Evolutionary conservation across 2,888 invertebrate species (phyloP).

Genomic region (Drosophila siamana): DNA sequence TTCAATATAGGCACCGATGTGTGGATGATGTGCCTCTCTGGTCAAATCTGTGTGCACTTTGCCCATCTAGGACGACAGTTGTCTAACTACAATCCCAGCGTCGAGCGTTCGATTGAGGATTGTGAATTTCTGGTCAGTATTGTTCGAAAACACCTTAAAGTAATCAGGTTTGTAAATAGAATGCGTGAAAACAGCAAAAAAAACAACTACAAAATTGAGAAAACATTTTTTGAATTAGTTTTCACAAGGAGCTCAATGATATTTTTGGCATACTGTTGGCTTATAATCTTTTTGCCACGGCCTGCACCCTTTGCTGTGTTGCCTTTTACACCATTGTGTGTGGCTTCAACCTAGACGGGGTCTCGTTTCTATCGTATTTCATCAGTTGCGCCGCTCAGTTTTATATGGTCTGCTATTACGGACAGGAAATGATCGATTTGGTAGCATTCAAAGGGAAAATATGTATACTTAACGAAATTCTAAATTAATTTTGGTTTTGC

Average conservation of each 20-base stretch:
- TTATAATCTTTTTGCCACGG: constrained; percentile 39
- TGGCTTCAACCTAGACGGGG: constrained; percentile 9
- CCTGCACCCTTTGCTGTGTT: constrained; percentile 26
- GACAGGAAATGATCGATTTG: constrained; percentile 27
- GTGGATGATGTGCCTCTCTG: constrained; percentile 27
- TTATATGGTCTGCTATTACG: constrained; percentile 32
- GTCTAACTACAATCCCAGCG: constrained; percentile 10
- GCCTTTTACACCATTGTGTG: constrained; percentile 29
- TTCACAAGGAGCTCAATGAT: constrained; percentile 25
- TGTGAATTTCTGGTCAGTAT: constrained; percentile 17
- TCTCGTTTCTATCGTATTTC: constrained; percentile 25
- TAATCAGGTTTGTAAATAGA: constrained; percentile 7
- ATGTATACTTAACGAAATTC: background rate
- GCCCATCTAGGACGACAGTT: constrained; percentile 7
- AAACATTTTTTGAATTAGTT: background rate
- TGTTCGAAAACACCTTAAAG: constrained; percentile 10
- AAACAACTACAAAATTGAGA: background rate
- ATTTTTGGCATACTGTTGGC: constrained; percentile 36
- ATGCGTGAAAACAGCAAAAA: background rate
- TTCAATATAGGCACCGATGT: constrained; percentile 36
- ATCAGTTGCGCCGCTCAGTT: constrained; percentile 32
- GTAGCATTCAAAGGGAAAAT: background rate
- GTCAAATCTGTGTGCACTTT: constrained; percentile 25
- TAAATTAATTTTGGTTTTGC: background rate
- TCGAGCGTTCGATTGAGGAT: background rate